Percentiles rank a stretch among this genome's conserved stretches.
These are phyloP conservation scores for Exaiptasia diaphana DNA, from an alignment of 64 coral and sea anemone genomes.

Conservation along the genomic window DNA sequence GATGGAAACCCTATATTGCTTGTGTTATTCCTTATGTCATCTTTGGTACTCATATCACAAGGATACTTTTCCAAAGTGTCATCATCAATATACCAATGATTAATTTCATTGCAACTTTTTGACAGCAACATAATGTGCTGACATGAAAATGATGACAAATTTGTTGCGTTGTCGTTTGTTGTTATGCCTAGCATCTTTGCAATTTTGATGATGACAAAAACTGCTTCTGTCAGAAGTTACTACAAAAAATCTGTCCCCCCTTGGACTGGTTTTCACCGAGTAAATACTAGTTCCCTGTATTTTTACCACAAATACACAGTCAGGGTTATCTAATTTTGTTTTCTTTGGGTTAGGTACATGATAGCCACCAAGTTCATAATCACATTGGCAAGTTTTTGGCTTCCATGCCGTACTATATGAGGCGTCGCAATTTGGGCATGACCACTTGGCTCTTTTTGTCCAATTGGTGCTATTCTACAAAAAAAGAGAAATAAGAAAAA, in stretches of 20 bases:
- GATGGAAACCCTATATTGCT: not conserved
- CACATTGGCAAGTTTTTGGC: not conserved
- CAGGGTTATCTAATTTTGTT: not conserved
- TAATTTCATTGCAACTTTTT: not conserved
- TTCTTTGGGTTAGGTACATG: not conserved
- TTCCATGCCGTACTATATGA: not conserved
- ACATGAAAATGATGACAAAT: not conserved
- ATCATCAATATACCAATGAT: not conserved
- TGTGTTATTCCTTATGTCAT: not conserved
- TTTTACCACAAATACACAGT: not conserved
- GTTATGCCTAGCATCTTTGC: not conserved
- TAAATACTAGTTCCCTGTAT: not conserved
- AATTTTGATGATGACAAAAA: not conserved
- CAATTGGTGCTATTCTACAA: not conserved
- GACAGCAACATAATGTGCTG: not conserved
- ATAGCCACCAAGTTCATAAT: not conserved
- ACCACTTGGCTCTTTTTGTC: not conserved
- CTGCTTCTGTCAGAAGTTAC: not conserved
- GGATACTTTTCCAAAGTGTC: no score
- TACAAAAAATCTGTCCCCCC: constrained; percentile 11
- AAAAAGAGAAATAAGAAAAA: no score
- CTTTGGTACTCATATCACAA: not conserved
- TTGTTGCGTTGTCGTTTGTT: not conserved
- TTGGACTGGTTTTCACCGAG: not conserved
- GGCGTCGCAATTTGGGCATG: not conserved